Evolutionary conservation across 2,888 invertebrate genomes (phyloP).

Genomic region (Machimus rusticus): DNA sequence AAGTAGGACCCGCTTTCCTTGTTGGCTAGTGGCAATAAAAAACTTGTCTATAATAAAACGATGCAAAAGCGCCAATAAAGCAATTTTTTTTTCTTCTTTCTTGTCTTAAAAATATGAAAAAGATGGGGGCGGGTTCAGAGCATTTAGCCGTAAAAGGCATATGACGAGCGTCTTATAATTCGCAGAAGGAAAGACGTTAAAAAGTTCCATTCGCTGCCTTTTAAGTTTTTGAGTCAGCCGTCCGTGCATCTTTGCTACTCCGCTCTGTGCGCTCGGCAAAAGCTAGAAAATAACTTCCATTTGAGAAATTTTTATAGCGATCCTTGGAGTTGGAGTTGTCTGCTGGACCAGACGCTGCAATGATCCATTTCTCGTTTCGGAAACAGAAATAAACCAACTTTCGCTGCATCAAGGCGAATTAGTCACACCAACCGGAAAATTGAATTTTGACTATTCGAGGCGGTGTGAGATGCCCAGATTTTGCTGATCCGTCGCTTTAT

Average conservation of each 20-base stretch:
- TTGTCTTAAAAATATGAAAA: neutral
- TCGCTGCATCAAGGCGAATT: neutral
- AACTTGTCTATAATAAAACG: constrained; percentile 16
- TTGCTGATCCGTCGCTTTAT: neutral
- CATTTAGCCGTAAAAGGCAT: constrained; percentile 6
- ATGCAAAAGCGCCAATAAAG: neutral
- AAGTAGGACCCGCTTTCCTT: neutral
- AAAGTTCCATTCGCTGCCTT: neutral
- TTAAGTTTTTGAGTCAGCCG: neutral
- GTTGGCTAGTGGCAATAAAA: constrained; percentile 1
- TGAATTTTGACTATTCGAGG: neutral
- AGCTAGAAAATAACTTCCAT: neutral
- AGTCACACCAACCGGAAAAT: neutral
- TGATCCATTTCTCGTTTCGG: neutral
- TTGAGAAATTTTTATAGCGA: constrained; percentile 9
- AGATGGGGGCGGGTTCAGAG: neutral
- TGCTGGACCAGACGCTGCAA: neutral
- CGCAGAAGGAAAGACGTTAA: constrained; percentile 11
- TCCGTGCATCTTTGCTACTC: neutral
- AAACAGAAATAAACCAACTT: neutral
- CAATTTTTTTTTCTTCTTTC: neutral
- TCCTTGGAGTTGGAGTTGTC: neutral
- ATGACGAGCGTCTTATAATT: neutral
- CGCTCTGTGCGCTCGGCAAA: neutral
- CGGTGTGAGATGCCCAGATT: neutral